Conservation (phyloP, 2,113 vertebrate genomes). For the Plecotus auritus region DNA sequence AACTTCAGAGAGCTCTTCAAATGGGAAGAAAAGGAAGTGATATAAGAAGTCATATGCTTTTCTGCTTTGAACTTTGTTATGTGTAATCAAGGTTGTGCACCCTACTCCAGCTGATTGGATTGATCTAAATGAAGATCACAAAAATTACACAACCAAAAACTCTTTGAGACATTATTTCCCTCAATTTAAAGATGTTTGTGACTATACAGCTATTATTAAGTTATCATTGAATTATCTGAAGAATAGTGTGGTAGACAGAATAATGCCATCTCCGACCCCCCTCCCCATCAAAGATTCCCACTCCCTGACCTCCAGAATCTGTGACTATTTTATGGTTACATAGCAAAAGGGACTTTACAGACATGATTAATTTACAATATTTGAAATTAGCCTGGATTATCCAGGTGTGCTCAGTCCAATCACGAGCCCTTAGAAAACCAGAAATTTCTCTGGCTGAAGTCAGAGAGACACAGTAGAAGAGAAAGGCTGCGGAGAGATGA, state of each 20-base stretch:
- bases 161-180: neutral
- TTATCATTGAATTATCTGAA: neutral
- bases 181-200: neutral
- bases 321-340: neutral
- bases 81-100: neutral
- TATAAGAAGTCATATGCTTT: neutral
- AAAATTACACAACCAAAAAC: neutral
- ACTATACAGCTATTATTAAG: neutral
- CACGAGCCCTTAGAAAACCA: neutral
- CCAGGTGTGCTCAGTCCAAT: neutral
- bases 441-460: neutral
- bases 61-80: neutral
- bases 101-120: neutral
- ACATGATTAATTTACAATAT: neutral
- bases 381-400: neutral
- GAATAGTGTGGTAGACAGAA: neutral
- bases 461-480: neutral
- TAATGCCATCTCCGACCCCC: neutral
- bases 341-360: neutral
- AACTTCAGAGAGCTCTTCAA: neutral
- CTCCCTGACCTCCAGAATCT: neutral
- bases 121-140: neutral
- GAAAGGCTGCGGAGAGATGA: neutral
- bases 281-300: neutral
- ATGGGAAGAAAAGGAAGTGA: neutral